Conservation (phyloP, 2,797 vertebrate genomes). For the Etheostoma perlongum region DNA sequence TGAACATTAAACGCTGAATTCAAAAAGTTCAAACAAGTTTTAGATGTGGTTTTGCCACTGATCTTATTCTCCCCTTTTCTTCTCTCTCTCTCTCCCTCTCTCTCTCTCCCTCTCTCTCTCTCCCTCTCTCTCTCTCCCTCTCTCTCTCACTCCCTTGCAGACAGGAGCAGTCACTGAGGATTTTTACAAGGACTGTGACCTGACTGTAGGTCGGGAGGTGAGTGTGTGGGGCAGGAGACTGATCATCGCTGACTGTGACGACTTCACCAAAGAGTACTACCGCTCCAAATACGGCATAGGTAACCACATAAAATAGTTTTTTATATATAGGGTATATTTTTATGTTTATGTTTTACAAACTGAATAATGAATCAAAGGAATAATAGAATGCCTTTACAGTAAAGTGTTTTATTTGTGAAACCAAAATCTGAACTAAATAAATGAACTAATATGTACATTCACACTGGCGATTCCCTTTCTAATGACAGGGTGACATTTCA, state of each 20-base stretch:
- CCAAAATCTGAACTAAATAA: not conserved
- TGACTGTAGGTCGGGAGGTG: conserved; percentile 88
- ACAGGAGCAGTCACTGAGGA: conserved; percentile 86
- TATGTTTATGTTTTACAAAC: not conserved
- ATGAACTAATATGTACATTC: not conserved
- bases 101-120: too few species aligned
- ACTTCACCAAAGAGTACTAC: conserved; percentile 93
- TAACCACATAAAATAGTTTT: conserved; percentile 73
- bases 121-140: too few species aligned
- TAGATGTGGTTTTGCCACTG: too few species aligned
- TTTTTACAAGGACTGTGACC: conserved; percentile 92
- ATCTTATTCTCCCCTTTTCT: too few species aligned
- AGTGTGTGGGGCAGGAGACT: conserved; percentile 93
- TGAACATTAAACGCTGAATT: too few species aligned
- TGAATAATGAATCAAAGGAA: not conserved
- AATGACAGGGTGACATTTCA: not conserved
- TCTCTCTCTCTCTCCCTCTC: too few species aligned
- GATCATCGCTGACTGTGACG: conserved; percentile 91
- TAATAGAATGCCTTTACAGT: not conserved
- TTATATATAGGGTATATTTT: not conserved
- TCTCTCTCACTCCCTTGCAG: conserved; percentile 74
- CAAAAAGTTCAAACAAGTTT: too few species aligned
- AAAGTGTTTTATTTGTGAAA: not conserved
- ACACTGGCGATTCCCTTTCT: not conserved
- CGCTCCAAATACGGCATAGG: conserved; percentile 90